Evolutionary conservation across 2,113 vertebrate genomes (phyloP).

Genomic region (rat (Rattus norvegicus)): GRCr8 NC_086019.1:33579501-33580000

Average conservation of each 20-base stretch:
- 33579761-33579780: not conserved
- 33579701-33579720: too few species aligned
- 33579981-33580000: too few species aligned
- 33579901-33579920: too few species aligned
- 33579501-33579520: not conserved
- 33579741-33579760: not conserved
- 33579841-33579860: too few species aligned
- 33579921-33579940: too few species aligned
- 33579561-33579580: not conserved
- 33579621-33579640: rapidly evolving
- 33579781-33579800: not conserved
- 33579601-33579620: not conserved
- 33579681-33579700: too few species aligned
- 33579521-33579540: not conserved
- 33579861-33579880: too few species aligned
- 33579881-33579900: too few species aligned
- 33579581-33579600: not conserved
- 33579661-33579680: not conserved
- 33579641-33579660: not conserved
- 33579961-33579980: too few species aligned
- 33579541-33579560: not conserved
- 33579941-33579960: too few species aligned
- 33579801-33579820: not conserved
- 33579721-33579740: not conserved
- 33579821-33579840: too few species aligned